A percentile compares a stretch with the other conserved stretches of the same genome.
These are phyloP conservation scores for Melangyna quadrimaculata DNA, from an alignment of 2,888 invertebrate species.

Conservation along the genomic window DNA sequence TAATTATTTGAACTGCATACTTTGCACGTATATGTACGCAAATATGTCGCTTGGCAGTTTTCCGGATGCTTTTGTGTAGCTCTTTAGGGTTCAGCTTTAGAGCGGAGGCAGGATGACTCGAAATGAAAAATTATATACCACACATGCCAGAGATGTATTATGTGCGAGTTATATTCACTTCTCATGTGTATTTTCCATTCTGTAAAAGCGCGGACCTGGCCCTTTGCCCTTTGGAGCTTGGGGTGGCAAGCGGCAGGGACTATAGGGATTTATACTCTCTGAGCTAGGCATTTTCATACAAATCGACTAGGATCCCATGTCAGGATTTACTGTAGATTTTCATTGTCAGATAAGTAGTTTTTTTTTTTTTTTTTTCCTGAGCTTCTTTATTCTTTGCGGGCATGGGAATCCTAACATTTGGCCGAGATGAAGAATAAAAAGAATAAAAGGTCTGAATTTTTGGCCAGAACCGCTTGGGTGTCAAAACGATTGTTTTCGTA, in stretches of 20 bases:
- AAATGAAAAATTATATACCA: constrained; percentile 69
- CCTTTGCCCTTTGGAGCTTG: constrained; percentile 41
- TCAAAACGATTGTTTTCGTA: constrained; percentile 34
- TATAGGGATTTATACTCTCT: neutral
- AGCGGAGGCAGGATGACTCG: neutral
- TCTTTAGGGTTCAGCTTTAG: constrained; percentile 29
- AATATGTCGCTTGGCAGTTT: constrained; percentile 56
- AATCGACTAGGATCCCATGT: constrained; percentile 47
- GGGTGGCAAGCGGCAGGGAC: neutral
- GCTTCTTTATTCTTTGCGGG: neutral
- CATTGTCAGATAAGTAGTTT: constrained; percentile 59
- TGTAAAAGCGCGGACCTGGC: constrained; percentile 32
- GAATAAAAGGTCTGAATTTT: constrained; percentile 14
- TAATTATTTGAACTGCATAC: constrained; percentile 61
- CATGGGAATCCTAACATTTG: constrained; percentile 49
- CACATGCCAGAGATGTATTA: constrained; percentile 38
- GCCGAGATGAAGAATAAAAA: neutral
- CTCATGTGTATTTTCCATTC: constrained; percentile 19
- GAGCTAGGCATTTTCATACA: constrained; percentile 22
- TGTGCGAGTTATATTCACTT: no score
- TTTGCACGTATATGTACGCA: constrained; percentile 47
- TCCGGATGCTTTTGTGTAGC: constrained; percentile 54
- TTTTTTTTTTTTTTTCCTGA: neutral
- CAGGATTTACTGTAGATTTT: constrained; percentile 68
- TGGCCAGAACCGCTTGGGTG: constrained; percentile 32